Evolutionary conservation across 1,140 invertebrate genomes (phyloP), one percentile per base, ranked within the genome.

Genomic region (Drosophila prosaltans): DNA sequence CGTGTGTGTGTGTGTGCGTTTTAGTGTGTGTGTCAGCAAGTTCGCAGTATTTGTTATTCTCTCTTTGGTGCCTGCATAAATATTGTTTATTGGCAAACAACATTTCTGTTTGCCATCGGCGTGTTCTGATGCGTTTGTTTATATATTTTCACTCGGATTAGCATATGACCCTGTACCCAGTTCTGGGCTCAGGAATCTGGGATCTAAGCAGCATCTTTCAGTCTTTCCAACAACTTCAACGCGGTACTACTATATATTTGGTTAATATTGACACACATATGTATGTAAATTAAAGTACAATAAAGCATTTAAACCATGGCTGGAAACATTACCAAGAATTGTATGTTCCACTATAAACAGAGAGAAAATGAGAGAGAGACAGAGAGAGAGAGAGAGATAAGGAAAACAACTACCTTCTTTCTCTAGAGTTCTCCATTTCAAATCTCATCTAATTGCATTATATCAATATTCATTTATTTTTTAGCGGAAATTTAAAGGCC

Each of bases 51-150:
- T 62, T 28, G 61, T 45, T 32, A 48, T 48, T 48, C 45, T n/a
- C 41, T 16, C 41, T 39, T 73, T 73, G 36, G 65, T 69, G 71
- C 32, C 61, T 62, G 59, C 66, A 63, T 69, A 57, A 63, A 63
- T 64, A 59, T 72, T 81, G 75, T 80, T 74, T 74, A 80, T 67
- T 74, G 70, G 71, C 69, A 81, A 76, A 80, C 78, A 80, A 55
- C 48, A 68, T 72, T 68, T 45, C 40, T 63, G 64, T 70, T 69
- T 75, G 76, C 68, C 69, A 61, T 74, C 77, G 69, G 77, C 63
- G 43, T 65, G 71, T 79, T 45, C 68, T 43, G 63, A 62, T 63
- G 59, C 55, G 30, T 60, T 43, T 80, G 68, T 75, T 80, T 81
- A 71, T 51, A 65, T 45, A 61, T 80, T 57, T 69, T 65, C 59